These are phyloP conservation scores for Clusia tigrina DNA, from an alignment of 2,888 invertebrate genomes.

Conservation along the genomic window DNA sequence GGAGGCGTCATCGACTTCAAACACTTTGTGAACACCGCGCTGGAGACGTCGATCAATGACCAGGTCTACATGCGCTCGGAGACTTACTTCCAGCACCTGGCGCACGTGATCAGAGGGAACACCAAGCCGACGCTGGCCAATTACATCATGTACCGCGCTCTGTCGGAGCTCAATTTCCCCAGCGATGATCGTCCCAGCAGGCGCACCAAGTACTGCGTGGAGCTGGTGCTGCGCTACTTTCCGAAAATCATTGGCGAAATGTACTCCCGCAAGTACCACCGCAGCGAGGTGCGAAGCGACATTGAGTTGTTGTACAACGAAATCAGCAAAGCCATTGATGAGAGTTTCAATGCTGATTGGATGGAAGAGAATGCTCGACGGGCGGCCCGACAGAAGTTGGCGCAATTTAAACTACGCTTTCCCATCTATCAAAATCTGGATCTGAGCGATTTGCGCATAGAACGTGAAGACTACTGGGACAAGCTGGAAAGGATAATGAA, in stretches of 20 bases:
- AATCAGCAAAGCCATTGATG: conserved; percentile 45
- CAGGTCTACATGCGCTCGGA: conserved; percentile 49
- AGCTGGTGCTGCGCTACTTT: conserved; percentile 47
- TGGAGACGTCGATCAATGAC: conserved; percentile 40
- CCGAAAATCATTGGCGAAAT: conserved; percentile 54
- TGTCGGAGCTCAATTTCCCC: conserved; percentile 42
- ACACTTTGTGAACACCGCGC: conserved; percentile 46
- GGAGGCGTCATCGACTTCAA: conserved; percentile 50
- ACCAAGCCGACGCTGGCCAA: conserved; percentile 47
- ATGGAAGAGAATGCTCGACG: conserved; percentile 50
- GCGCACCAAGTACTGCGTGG: conserved; percentile 40
- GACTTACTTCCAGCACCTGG: conserved; percentile 48
- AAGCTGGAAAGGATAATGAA: conserved; percentile 42
- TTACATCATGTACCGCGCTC: conserved; percentile 54
- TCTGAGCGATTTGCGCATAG: conserved; percentile 39
- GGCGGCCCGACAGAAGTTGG: conserved; percentile 43
- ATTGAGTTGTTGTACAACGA: conserved; percentile 43
- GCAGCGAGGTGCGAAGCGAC: conserved; percentile 42
- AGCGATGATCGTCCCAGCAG: conserved; percentile 28
- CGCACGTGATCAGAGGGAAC: conserved; percentile 37
- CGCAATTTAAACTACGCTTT: conserved; percentile 40
- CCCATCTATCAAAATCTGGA: conserved; percentile 47
- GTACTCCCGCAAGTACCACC: conserved; percentile 44
- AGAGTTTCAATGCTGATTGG: conserved; percentile 47
- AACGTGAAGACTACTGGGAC: conserved; percentile 47